Base-by-base conservation (phyloP, 2,113 vertebrate genomes). In the Pseudopipra pipra region DNA sequence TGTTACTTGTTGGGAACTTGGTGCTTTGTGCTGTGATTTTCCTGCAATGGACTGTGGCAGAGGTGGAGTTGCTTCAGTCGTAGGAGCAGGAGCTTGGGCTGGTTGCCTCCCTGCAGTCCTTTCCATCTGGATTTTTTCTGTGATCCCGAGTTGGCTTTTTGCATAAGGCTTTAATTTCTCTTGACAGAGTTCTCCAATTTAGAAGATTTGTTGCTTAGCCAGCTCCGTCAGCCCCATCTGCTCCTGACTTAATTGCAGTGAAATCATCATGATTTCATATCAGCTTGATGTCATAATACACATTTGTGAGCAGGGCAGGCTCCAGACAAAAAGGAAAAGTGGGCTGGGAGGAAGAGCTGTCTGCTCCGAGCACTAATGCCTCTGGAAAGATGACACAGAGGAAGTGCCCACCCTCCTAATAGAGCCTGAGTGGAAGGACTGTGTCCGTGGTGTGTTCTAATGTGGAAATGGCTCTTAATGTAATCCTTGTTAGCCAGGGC, bases 181-280 rank as follows among this genome's bases (percentile, higher is more conserved):
- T 44, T 52, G 81, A 81, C 82, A 77, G 81, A 41, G 1, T 87
- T 86, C 72, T 88, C 63, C 33, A 52, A 20, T 93, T 88, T 46
- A 59, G 63, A 93, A 83, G 89, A 93, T 89, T 76, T 92, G 85
- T 93, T 94, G 92, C 78, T 94, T 86, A 91, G 82, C 68, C 65
- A 65, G 91, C 61, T 75, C 63, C 2, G 1, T 63, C 77, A 70
- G 61, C 74, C 61, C 73, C 68, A 79, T 89, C 94, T 95, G 80
- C 74, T 90, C 55, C 77, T 62, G 91, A 52, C 63, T 81, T 95
- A 96, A 95, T 96, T 13, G 47, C 44, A 14, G 85, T 90, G 91
- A 94, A 89, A 72, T 91, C 78, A 79, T 52, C 3, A 2, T 92
- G 91, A 95, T 96, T 92, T 95, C 90, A 17, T 78, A 90, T 35